Percentiles rank a stretch among this genome's conserved stretches.
Evolutionary conservation across 30 jellyfish, hydroid and myxozoan genomes (phyloP).

Genomic region (Hydractinia echinata): DNA sequence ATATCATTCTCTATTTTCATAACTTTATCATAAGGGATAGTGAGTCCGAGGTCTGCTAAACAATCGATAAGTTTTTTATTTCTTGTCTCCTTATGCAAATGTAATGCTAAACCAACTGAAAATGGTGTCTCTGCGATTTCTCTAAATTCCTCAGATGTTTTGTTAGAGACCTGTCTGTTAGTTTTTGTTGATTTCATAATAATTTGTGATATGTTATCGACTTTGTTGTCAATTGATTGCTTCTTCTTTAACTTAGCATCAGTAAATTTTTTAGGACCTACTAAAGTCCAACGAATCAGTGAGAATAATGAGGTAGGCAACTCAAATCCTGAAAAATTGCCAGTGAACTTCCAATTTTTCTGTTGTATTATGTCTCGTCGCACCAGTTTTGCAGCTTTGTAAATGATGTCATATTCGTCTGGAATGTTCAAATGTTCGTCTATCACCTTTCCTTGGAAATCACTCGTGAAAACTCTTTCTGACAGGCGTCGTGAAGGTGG

Average conservation of each 20-base stretch:
- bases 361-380: conserved; percentile 8
- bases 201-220: not conserved
- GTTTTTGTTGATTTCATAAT: too few species aligned
- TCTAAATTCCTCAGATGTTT: not conserved
- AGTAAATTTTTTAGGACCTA: conserved; percentile 30
- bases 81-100: conserved; percentile 34
- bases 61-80: conserved; percentile 18
- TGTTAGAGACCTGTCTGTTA: not conserved
- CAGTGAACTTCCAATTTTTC: too few species aligned
- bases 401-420: conserved; percentile 19
- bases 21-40: conserved; percentile 41
- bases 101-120: conserved; percentile 34
- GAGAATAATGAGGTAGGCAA: conserved; percentile 18
- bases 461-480: not conserved
- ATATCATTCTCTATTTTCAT: not conserved
- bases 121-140: conserved; percentile 18
- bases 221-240: conserved; percentile 8
- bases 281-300: conserved; percentile 23
- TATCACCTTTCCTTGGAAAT: conserved; percentile 21
- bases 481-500: conserved; percentile 16
- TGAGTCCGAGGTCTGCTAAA: too few species aligned
- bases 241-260: not conserved
- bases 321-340: conserved; percentile 9
- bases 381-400: conserved; percentile 36
- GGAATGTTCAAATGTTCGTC: not conserved